Conservation (phyloP, 2,888 invertebrate species). For the Amaurobius ferox region DNA sequence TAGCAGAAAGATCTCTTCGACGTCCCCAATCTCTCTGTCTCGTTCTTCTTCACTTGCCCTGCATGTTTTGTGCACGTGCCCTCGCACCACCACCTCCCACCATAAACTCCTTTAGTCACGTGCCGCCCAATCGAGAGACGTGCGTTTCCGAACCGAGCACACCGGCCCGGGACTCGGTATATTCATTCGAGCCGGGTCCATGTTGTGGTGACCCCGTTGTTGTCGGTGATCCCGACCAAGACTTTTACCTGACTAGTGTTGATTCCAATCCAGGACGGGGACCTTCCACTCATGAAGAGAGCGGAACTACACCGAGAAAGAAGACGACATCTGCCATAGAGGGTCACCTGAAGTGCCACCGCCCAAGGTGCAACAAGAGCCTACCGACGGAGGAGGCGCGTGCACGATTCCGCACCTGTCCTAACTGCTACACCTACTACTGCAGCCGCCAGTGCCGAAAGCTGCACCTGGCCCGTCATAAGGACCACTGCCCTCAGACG, state of each 20-base stretch:
- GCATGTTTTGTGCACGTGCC: constrained; percentile 71
- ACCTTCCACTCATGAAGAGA: constrained; percentile 12
- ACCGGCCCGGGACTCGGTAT: constrained; percentile 22
- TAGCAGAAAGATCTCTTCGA: constrained; percentile 35
- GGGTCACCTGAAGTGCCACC: constrained; percentile 83
- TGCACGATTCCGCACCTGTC: constrained; percentile 91
- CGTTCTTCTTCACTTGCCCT: constrained; percentile 69
- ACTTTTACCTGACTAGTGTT: constrained; percentile 52
- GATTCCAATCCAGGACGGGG: constrained; percentile 64
- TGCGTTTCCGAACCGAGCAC: constrained; percentile 66
- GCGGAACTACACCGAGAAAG: constrained; percentile 19
- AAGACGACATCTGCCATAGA: constrained; percentile 33
- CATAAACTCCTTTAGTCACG: constrained; percentile 43
- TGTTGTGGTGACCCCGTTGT: constrained; percentile 41
- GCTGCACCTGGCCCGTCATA: constrained; percentile 95
- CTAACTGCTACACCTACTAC: constrained; percentile 96
- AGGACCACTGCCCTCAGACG: constrained; percentile 92
- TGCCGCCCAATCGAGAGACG: constrained; percentile 19
- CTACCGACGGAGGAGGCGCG: constrained; percentile 87
- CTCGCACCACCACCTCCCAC: constrained; percentile 63
- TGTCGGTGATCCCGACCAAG: constrained; percentile 1
- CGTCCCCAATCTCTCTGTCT: constrained; percentile 65
- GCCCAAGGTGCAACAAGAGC: constrained; percentile 87
- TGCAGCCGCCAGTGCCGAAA: constrained; percentile 93
- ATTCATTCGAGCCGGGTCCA: constrained; percentile 28